These are phyloP conservation scores for Charadrius vociferus DNA, from an alignment of 2,113 vertebrate species.

Conservation along the genomic window DNA sequence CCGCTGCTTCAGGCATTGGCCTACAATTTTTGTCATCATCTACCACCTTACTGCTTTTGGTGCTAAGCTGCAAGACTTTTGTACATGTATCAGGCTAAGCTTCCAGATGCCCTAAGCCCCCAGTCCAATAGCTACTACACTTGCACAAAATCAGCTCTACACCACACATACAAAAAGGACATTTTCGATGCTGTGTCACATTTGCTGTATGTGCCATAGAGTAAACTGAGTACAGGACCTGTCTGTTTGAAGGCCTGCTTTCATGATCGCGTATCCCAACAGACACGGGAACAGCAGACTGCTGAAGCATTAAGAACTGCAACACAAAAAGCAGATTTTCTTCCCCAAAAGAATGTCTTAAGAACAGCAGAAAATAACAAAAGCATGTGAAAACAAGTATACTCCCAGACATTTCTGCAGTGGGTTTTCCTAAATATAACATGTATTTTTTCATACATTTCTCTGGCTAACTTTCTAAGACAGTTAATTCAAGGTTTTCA, in stretches of 20 bases:
- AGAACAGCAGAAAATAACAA: neutral
- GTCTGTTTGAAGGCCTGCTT: neutral
- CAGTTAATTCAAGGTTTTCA: neutral
- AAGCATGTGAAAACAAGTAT: neutral
- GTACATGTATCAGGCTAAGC: neutral
- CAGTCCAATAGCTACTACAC: neutral
- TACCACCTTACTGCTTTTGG: neutral
- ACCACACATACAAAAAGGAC: neutral
- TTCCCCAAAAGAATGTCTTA: neutral
- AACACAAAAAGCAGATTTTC: neutral
- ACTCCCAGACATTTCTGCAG: neutral
- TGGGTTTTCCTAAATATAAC: neutral
- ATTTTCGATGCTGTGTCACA: neutral
- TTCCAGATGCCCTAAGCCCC: neutral
- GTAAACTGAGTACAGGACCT: neutral
- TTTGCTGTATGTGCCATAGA: neutral
- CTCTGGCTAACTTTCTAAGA: neutral
- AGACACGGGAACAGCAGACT: neutral
- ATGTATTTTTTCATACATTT: fast-evolving
- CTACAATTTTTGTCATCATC: neutral
- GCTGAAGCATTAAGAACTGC: neutral
- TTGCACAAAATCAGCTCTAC: neutral
- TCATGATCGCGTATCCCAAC: neutral
- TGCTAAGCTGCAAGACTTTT: neutral
- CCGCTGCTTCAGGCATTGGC: neutral